Conservation (phyloP, 1,140 invertebrate species). For the Dryas iulia region DNA sequence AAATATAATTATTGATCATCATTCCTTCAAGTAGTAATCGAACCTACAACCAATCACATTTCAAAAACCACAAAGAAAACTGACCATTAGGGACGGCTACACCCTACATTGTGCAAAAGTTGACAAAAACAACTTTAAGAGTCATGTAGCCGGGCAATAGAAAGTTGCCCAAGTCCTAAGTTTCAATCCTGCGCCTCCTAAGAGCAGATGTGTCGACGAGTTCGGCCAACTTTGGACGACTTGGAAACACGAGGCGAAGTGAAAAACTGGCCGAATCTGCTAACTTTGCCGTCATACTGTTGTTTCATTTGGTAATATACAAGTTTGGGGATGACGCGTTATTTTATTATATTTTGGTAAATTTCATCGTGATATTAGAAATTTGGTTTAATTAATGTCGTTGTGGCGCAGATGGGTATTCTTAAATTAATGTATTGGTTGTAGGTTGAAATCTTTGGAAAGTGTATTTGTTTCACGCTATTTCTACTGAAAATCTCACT, state of each 20-base stretch:
- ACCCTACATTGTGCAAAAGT: slow-evolving; percentile 27
- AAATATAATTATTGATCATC: too few species aligned
- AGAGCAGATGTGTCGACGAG: slow-evolving; percentile 33
- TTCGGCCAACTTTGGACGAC: slow-evolving; percentile 30
- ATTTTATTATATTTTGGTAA: neutral
- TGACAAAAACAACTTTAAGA: slow-evolving; percentile 27
- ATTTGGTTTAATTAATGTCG: neutral
- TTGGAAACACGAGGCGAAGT: slow-evolving; percentile 32
- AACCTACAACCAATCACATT: neutral
- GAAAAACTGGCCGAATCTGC: slow-evolving; percentile 20
- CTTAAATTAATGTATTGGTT: too few species aligned
- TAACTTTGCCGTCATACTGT: slow-evolving; percentile 19
- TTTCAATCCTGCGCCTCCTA: slow-evolving; percentile 19
- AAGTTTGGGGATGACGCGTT: slow-evolving; percentile 13
- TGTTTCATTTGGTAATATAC: slow-evolving; percentile 29
- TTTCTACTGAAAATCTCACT: too few species aligned
- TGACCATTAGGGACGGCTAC: neutral
- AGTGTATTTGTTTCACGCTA: too few species aligned
- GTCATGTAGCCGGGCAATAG: slow-evolving; percentile 29
- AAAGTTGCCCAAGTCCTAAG: slow-evolving; percentile 23
- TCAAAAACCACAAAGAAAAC: neutral
- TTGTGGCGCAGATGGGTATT: neutral
- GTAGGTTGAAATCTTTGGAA: too few species aligned
- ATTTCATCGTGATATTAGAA: neutral
- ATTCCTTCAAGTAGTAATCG: neutral